These are phyloP conservation scores for Acrobasis repandana DNA, from an alignment of 2,888 invertebrate genomes.

Conservation along the genomic window DNA sequence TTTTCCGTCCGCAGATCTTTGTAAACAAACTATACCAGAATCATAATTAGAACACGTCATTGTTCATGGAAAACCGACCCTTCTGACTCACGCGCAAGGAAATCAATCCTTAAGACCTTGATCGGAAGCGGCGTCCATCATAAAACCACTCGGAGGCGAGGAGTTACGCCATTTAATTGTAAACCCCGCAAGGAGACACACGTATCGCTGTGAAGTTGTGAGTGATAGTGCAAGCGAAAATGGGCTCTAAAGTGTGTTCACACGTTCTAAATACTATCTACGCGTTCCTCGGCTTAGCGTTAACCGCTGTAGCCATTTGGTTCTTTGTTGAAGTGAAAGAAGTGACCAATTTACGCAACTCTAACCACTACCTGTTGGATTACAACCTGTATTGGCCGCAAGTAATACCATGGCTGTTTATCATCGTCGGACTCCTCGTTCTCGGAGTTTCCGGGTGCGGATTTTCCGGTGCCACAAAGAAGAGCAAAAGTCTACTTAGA, in stretches of 20 bases:
- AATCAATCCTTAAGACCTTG: slow-evolving; percentile 26
- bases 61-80: slow-evolving; percentile 24
- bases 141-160: slow-evolving; percentile 23
- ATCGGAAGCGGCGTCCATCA: slow-evolving; percentile 13
- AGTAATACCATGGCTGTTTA: slow-evolving; percentile 72
- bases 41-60: slow-evolving; percentile 28
- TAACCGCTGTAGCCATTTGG: slow-evolving; percentile 48
- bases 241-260: slow-evolving; percentile 39
- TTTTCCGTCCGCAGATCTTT: slow-evolving; percentile 10
- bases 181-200: slow-evolving; percentile 32
- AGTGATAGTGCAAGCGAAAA: slow-evolving; percentile 33
- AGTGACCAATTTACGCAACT: slow-evolving; percentile 50
- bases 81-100: slow-evolving; percentile 28
- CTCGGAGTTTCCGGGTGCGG: slow-evolving; percentile 62
- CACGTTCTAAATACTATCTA: slow-evolving; percentile 48
- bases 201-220: slow-evolving; percentile 26
- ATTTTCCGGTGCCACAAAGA: slow-evolving; percentile 57
- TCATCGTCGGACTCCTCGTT: slow-evolving; percentile 59
- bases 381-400: slow-evolving; percentile 76
- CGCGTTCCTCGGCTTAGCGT: slow-evolving; percentile 43
- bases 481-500: slow-evolving; percentile 51
- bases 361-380: slow-evolving; percentile 67
- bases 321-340: slow-evolving; percentile 54
- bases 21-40: slow-evolving; percentile 22
- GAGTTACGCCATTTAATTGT: slow-evolving; percentile 53